Conservation (phyloP, 2,797 vertebrate genomes). For the Anabas testudineus region DNA sequence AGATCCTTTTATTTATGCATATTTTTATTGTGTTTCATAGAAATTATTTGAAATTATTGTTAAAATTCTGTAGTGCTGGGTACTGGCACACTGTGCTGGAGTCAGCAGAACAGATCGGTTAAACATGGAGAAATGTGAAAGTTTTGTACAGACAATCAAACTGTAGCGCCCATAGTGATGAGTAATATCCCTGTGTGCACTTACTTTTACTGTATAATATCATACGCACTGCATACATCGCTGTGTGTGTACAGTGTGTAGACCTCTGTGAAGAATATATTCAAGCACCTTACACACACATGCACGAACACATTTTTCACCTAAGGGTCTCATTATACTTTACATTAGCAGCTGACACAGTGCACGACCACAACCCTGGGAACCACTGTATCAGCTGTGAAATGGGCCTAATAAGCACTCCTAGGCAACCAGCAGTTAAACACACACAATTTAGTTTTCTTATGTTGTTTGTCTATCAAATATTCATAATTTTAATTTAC, state of each 20-base stretch:
- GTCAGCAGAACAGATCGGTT: background rate
- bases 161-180: too few relatives aligned
- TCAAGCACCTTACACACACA: constrained; percentile 10
- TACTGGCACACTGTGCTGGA: background rate
- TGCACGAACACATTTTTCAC: constrained; percentile 31
- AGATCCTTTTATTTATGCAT: too few relatives aligned
- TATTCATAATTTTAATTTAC: constrained; percentile 33
- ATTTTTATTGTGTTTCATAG: too few relatives aligned
- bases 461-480: constrained; percentile 21
- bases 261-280: constrained; percentile 9
- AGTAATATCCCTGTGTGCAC: background rate
- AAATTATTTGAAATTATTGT: too few relatives aligned
- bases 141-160: background rate
- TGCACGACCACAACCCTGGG: constrained; percentile 44
- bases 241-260: background rate
- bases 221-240: background rate
- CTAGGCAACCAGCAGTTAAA: constrained; percentile 16
- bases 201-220: constrained; percentile 5
- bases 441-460: constrained; percentile 14
- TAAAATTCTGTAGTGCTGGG: background rate
- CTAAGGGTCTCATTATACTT: constrained; percentile 57
- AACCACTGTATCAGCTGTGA: constrained; percentile 42
- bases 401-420: constrained; percentile 68
- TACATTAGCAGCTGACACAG: constrained; percentile 57
- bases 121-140: background rate